Evolutionary conservation across 2,888 invertebrate genomes (phyloP), one percentile per base, ranked within the genome.

Genomic region (Melitaea athalia): DNA sequence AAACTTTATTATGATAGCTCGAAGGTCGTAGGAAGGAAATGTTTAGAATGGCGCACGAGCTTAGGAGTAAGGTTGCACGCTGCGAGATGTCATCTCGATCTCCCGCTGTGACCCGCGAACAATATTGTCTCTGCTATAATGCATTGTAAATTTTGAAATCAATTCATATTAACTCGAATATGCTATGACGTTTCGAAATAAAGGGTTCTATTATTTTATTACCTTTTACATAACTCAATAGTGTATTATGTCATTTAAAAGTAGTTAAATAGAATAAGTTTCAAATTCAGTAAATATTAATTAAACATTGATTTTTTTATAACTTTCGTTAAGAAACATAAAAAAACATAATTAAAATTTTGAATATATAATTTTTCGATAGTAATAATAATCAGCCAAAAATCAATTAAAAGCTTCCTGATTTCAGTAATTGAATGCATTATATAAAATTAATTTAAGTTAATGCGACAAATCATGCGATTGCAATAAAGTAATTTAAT

Each of bases 31-130:
- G 15, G 70, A 67, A 64, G 61, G 59, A 59, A 63, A 66, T 49
- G 72, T 71, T 73, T 75, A 75, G 74, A 81, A 77, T 74, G 80
- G 81, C 79, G 74, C 76, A 75, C 74, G 82, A 80, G 80, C 81
- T 78, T 78, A 83, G 83, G 85, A 85, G 85, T 82, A 83, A 83
- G 88, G 84, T 86, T 88, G 86, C 90, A 89, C 85, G 91, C 90
- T 88, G 91, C 81, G 91, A 91, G 92, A 92, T 92, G 92, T 88
- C 92, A 92, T 92, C 91, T 91, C 81, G 87, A 80, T 82, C 85
- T 83, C 91, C 92, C 83, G 88, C 89, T 85, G 92, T 75, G 91
- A 81, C 84, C 84, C 83, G 91, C 84, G 87, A 92, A 92, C 92
- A 91, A 91, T 91, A 91, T 91, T 91, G 92, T 92, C 87, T 89